Base-by-base conservation (phyloP, 2,113 vertebrate genomes). In the Labrus mixtus region DNA sequence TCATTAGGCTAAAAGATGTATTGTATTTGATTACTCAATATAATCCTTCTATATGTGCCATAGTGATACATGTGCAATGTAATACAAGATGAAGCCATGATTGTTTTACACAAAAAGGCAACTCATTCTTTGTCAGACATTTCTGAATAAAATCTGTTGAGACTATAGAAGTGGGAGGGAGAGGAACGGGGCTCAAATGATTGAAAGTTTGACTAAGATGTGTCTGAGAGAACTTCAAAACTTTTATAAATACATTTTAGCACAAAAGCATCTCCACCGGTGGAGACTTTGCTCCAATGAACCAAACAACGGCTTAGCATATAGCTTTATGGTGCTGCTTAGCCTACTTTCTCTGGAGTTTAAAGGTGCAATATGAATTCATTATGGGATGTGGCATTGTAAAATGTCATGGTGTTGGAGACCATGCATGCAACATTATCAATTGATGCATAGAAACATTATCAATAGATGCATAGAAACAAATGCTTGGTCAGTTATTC, bases 261-360 rank as follows among this genome's bases (percentile, higher is more conserved):
- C 7, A 46, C 6, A 56, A 10, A 58, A 19, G 23, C 62, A 10
- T 12, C 61, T 72, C 29, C 57, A 13, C 45, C 41, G 41, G 36
- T 75, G 33, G 53, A 76, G 50, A 43, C 58, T 79, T 23, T n/a
- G 60, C 71, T 58, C 63, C 63, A 17, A 11, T 37, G 62, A 84
- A 58, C 55, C 53, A 39, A 3, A 56, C 62, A 37, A 66, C 53
- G 63, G 58, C 62, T 76, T 36, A 62, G 37, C 59, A 6, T 6
- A 51, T 8, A 10, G 48, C 61, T 10, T 65, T 48, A 11, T 33
- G 9, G 2, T 48, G 20, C 68, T 23, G 54, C 72, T 79, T 70
- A 68, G 60, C 54, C 45, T 66, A 43, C 62, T 79, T 76, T 74
- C 67, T 39, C 54, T 19, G 3, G 37, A 60, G 46, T 29, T 48